Base-by-base conservation (phyloP, 2,797 vertebrate species). In the Urosaurus nigricauda region DNA sequence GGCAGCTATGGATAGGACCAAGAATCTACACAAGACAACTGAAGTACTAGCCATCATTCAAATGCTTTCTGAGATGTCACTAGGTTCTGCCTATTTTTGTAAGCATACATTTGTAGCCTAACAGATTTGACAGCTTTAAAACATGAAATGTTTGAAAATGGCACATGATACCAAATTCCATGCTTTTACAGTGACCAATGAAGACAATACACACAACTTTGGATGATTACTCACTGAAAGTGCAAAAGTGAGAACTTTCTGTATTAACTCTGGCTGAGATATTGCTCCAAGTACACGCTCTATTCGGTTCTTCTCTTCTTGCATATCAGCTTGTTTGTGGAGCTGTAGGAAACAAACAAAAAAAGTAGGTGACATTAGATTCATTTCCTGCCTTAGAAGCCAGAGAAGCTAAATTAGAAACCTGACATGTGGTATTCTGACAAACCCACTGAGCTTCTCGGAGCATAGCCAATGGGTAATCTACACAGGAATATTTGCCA, bases 291-390 rank as follows among this genome's bases (percentile, higher is more conserved):
- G 97, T 74, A 99, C 98, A 93, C 98, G 97, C 94, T 99, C 98
- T 56, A 99, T 99, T 8, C 98, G 97, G 92, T 99, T 99, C 97
- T 98, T 99, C 97, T 99, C 99, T 96, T 99, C 99, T 95, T 99
- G 99, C 98, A 99, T 99, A 96, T 99, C 99, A 0, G 99, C 98
- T 94, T 98, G 98, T 94, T 99, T 99, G 97, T 99, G 99, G 91
- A 99, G 98, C 99, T 99, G 91, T 37, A 77, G 78, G 73, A 83
- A 68, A 90, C 16, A 92, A 82, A 65, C 63, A 11, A 58, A 80
- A 73, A 90, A 80, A 89, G 87, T 0, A 14, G 58, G 29, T 0
- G 40, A 4, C 0, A 4, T 77, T 86, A 94, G 86, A 0, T 0
- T 86, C 37, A 13, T 65, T 81, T 47, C 53, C 47, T 68, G 9